Conservation (phyloP, 2,797 vertebrate species). For the Choloepus didactylus region DNA sequence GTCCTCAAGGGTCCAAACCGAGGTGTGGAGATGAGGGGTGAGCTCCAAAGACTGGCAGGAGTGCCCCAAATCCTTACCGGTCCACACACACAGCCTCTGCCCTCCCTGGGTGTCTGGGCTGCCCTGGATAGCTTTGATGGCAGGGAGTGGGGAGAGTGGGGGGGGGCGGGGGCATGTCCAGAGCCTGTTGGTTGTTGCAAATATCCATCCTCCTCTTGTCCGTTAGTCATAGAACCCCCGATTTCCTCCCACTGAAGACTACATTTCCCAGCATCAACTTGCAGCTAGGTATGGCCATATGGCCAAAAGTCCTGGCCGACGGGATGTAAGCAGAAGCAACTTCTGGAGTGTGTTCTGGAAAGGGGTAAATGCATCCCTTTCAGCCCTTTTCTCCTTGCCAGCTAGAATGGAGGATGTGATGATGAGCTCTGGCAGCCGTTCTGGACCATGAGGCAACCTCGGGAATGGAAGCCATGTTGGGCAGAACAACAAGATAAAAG, state of each 20-base stretch:
- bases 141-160: too few relatives aligned
- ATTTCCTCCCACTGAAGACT: background rate
- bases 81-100: background rate
- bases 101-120: background rate
- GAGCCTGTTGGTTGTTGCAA: background rate
- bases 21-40: background rate
- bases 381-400: background rate
- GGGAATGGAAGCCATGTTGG: background rate
- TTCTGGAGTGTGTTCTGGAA: slow-evolving; percentile 15
- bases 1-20: background rate
- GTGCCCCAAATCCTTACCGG: background rate
- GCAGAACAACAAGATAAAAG: background rate
- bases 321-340: slow-evolving; percentile 26
- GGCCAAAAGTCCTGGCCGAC: background rate
- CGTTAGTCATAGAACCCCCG: background rate
- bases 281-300: background rate
- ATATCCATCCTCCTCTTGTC: background rate
- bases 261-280: background rate
- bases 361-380: background rate
- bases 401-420: background rate
- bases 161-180: background rate
- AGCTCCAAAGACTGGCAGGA: background rate
- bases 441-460: slow-evolving; percentile 45
- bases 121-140: background rate
- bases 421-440: background rate